phyloP scores from a whole-genome alignment of 30 jellyfish, hydroid and myxozoan species.

The Cassiopea xamachana region DNA sequence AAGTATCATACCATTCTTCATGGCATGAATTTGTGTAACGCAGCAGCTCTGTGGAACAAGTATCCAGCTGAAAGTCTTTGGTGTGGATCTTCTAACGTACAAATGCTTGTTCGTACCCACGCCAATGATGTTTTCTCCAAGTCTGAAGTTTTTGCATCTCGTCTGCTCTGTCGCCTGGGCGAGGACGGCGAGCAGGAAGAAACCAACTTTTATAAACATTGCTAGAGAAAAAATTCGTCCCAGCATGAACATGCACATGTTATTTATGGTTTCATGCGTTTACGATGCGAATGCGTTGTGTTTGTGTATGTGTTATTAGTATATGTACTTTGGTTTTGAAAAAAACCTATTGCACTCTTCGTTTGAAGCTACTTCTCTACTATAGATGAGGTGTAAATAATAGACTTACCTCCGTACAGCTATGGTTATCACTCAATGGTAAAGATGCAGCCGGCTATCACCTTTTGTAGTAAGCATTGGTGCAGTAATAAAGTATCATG shows the following conservation, averaged over 20 bases:
- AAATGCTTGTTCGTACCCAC: slow-evolving; percentile 15
- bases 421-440: too few species aligned
- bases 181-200: background rate
- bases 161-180: slow-evolving; percentile 9
- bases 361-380: too few species aligned
- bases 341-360: too few species aligned
- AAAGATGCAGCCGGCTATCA: too few species aligned
- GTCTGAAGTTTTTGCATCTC: background rate
- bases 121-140: background rate
- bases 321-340: too few species aligned
- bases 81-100: slow-evolving; percentile 5
- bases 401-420: too few species aligned
- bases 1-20: slow-evolving; percentile 27
- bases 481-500: too few species aligned
- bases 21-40: slow-evolving; percentile 32
- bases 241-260: background rate
- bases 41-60: slow-evolving; percentile 12
- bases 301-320: too few species aligned
- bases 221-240: background rate
- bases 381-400: too few species aligned
- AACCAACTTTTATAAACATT: background rate
- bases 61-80: slow-evolving; percentile 26
- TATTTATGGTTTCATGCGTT: background rate
- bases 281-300: background rate
- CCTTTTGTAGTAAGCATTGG: too few species aligned